These are phyloP conservation scores for Synergus laeviventris DNA, from an alignment of 2,888 invertebrate species.

Conservation along the genomic window DNA sequence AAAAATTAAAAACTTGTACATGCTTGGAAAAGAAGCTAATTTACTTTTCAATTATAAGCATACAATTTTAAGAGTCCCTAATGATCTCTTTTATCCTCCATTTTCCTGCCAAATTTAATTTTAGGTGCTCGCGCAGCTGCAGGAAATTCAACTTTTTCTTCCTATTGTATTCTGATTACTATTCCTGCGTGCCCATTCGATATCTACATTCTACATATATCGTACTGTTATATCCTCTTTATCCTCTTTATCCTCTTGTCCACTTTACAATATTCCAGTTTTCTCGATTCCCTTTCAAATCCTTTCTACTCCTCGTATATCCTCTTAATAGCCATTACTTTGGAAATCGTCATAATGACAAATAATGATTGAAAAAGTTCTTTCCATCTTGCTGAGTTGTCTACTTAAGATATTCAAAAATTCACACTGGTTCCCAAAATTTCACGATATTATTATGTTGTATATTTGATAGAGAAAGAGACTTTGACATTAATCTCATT, in stretches of 20 bases:
- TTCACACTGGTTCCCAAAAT: no score
- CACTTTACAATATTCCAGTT: constrained; percentile 14
- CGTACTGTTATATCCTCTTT: not conserved
- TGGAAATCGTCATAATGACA: not conserved
- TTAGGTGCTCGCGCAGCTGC: not conserved
- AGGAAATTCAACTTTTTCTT: not conserved
- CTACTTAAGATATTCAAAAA: not conserved
- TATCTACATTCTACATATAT: not conserved
- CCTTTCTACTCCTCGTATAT: not conserved
- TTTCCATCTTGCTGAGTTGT: not conserved
- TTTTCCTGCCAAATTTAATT: not conserved
- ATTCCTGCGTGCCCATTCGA: not conserved
- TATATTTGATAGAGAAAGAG: no score
- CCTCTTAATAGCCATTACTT: not conserved
- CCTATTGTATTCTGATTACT: not conserved
- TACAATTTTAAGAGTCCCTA: not conserved
- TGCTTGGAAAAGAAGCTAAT: not conserved
- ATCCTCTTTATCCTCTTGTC: constrained; percentile 19
- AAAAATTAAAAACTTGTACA: not conserved
- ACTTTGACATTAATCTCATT: no score
- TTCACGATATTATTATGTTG: no score
- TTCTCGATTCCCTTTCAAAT: constrained; percentile 15
- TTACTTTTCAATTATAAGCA: not conserved
- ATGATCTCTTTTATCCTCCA: not conserved
- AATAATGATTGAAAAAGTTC: not conserved